Conservation (phyloP, 2,888 invertebrate species). For the Tenodera sinensis region DNA sequence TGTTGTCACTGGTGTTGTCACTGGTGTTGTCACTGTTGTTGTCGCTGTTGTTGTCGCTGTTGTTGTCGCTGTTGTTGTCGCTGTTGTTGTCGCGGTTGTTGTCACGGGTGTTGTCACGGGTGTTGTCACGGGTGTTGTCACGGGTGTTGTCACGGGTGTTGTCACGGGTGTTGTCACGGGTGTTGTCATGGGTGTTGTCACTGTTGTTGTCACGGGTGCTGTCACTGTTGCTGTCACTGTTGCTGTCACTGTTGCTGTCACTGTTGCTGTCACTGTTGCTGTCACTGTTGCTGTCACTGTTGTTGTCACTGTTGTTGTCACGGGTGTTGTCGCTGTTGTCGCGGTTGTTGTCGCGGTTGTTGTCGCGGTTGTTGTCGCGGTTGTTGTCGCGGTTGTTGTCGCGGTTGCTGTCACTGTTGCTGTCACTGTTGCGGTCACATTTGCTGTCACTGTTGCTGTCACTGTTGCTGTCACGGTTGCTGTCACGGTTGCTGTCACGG, state of each 20-base stretch:
- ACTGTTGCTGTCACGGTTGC: background rate
- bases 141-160: too few species aligned
- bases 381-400: too few species aligned
- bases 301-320: background rate
- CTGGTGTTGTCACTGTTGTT: background rate
- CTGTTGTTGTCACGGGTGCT: too few species aligned
- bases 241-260: background rate
- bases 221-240: background rate
- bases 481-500: conserved; percentile 5
- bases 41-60: background rate
- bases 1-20: too few species aligned
- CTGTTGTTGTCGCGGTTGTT: too few species aligned
- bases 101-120: too few species aligned
- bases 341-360: too few species aligned
- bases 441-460: background rate
- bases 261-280: conserved; percentile 6
- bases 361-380: too few species aligned
- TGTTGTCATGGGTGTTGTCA: too few species aligned
- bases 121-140: too few species aligned
- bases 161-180: too few species aligned
- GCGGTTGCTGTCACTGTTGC: background rate
- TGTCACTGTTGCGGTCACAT: background rate
- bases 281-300: conserved; percentile 10
- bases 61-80: background rate
- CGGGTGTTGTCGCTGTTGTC: too few species aligned